A percentile compares a stretch with the other conserved stretches of the same genome.
These are phyloP conservation scores for Argynnis bischoffii DNA, from an alignment of 2,888 invertebrate genomes.

Conservation along the genomic window DNA sequence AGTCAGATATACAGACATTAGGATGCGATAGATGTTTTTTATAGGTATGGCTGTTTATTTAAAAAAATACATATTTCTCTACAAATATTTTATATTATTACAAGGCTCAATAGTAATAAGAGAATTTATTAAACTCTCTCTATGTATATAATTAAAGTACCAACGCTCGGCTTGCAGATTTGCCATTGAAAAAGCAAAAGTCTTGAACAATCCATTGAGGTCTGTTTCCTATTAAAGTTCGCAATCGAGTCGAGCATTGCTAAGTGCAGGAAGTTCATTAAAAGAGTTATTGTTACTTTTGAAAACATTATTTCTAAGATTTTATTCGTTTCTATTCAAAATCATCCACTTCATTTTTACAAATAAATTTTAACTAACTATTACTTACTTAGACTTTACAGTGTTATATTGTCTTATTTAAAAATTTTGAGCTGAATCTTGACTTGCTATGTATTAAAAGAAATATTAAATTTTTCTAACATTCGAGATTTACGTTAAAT, in stretches of 20 bases:
- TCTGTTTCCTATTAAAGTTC: constrained; percentile 33
- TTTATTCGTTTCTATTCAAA: not conserved
- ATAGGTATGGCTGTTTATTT: not conserved
- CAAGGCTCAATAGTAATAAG: constrained; percentile 7
- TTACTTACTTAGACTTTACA: no score
- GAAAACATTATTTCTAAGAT: constrained; percentile 1
- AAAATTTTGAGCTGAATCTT: no score
- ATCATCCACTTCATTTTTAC: no score
- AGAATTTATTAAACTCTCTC: constrained; percentile 11
- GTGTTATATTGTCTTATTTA: no score
- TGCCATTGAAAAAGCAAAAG: constrained; percentile 29
- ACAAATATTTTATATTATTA: constrained; percentile 4
- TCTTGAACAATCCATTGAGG: constrained; percentile 27
- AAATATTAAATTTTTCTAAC: no score
- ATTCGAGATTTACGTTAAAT: no score
- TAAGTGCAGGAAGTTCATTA: constrained; percentile 24
- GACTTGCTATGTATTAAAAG: no score
- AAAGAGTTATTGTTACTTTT: constrained; percentile 21
- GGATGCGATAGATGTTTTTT: constrained; percentile 1
- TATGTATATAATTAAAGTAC: constrained; percentile 12
- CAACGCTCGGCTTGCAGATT: constrained; percentile 15
- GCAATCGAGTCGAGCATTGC: constrained; percentile 15
- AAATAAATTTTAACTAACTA: no score
- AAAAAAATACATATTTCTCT: not conserved
- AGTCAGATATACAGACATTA: constrained; percentile 4